Evolutionary conservation across 2,797 vertebrate genomes (phyloP).

Genomic region (Ptychadena robeensis): DNA sequence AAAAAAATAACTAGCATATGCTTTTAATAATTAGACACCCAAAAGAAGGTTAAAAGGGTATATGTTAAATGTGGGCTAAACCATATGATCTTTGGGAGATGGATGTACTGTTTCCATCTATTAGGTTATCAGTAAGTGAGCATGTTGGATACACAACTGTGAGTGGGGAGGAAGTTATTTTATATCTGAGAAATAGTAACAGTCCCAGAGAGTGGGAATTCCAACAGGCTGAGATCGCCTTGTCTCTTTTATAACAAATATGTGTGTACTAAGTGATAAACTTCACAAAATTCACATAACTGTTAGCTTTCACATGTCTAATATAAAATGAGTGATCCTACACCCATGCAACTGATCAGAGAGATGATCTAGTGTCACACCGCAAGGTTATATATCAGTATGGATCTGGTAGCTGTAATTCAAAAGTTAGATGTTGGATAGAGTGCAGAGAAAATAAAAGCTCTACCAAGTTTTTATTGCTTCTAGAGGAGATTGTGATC

Average conservation of each 20-base stretch:
- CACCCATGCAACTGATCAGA: too few species aligned
- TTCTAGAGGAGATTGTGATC: too few species aligned
- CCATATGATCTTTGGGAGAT: constrained; percentile 31
- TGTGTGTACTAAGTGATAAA: constrained; percentile 45
- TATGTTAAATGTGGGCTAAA: constrained; percentile 25
- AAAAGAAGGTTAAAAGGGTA: constrained; percentile 43
- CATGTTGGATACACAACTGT: constrained; percentile 22
- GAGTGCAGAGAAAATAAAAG: too few species aligned
- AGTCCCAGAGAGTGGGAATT: constrained; percentile 18
- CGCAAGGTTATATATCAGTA: too few species aligned
- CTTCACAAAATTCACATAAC: constrained; percentile 9
- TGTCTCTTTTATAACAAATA: constrained; percentile 47
- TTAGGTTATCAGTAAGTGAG: background rate
- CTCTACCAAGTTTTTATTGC: too few species aligned
- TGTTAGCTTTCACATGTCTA: background rate
- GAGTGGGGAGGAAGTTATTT: constrained; percentile 9
- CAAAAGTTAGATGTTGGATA: too few species aligned
- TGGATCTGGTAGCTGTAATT: too few species aligned
- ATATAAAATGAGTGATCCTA: too few species aligned
- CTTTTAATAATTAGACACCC: constrained; percentile 40
- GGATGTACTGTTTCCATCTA: constrained; percentile 21
- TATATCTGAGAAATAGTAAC: constrained; percentile 11
- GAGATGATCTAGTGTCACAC: too few species aligned
- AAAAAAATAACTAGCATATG: constrained; percentile 44
- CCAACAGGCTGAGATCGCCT: constrained; percentile 1